phyloP scores from a whole-genome alignment of 2,797 vertebrate genomes.

The Telmatherina bonti region DNA sequence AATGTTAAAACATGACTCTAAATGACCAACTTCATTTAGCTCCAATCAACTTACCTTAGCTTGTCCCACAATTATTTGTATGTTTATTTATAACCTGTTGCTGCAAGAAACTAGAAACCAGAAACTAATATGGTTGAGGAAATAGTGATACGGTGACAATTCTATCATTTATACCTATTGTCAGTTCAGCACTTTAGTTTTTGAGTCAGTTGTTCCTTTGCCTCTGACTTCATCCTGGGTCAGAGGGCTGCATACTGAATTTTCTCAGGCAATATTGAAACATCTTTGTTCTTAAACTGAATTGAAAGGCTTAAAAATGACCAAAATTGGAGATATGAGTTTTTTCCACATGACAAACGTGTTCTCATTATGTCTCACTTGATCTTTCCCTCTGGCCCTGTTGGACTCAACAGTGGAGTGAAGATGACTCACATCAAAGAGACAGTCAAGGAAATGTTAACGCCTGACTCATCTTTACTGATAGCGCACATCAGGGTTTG shows the following conservation, averaged over 20 bases:
- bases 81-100: neutral
- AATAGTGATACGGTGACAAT: neutral
- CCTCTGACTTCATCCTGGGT: constrained; percentile 7
- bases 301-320: constrained; percentile 51
- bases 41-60: too few species aligned
- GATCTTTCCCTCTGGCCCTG: constrained; percentile 55
- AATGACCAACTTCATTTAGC: neutral
- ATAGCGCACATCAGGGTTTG: constrained; percentile 25
- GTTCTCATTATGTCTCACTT: constrained; percentile 72
- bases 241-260: neutral
- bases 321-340: constrained; percentile 50
- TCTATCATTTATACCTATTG: neutral
- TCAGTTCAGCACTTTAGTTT: neutral
- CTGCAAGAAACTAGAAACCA: neutral
- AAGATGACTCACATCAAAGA: constrained; percentile 70
- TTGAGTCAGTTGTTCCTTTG: neutral
- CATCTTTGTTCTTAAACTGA: constrained; percentile 22
- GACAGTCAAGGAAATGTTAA: constrained; percentile 65
- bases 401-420: constrained; percentile 55
- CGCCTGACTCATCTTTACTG: constrained; percentile 59
- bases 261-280: neutral
- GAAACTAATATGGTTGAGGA: neutral
- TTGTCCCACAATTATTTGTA: neutral
- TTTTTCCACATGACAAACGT: constrained; percentile 56
- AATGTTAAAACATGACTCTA: neutral